Conservation (phyloP, 2,113 vertebrate genomes). For the Phylloscopus whistleri region DNA sequence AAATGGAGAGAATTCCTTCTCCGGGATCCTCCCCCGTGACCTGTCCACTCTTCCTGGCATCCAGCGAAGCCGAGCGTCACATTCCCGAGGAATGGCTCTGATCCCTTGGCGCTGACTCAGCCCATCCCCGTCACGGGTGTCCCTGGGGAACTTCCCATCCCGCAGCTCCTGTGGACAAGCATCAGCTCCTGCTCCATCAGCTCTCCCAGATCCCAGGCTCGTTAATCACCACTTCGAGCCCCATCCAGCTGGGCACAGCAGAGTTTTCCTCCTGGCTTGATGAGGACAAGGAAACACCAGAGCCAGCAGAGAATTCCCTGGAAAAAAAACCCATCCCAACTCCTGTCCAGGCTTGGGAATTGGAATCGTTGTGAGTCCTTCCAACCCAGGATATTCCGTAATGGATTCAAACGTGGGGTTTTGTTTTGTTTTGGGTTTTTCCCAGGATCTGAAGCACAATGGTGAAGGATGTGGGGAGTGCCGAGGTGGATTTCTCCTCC, state of each 20-base stretch:
- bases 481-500: not conserved
- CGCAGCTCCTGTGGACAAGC: not conserved
- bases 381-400: not conserved
- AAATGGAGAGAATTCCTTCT: not conserved
- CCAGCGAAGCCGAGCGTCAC: accelerated
- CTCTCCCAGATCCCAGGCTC: not conserved
- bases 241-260: accelerated
- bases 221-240: not conserved
- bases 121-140: not conserved
- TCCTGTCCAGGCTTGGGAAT: not conserved
- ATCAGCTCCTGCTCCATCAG: accelerated
- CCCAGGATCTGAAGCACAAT: not conserved
- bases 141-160: not conserved
- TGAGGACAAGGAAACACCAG: not conserved
- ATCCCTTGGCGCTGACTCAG: not conserved
- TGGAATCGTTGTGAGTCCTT: not conserved
- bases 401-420: accelerated
- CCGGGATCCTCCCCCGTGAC: not conserved
- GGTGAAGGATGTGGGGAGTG: not conserved
- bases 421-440: not conserved
- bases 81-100: accelerated
- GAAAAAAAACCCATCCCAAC: not conserved
- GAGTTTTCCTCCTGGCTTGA: not conserved
- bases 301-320: not conserved
- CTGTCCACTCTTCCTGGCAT: not conserved